A percentile compares a stretch with the other conserved stretches of the same genome.
phyloP scores from a whole-genome alignment of 2,113 vertebrate genomes.

The Geothlypis trichas region DNA sequence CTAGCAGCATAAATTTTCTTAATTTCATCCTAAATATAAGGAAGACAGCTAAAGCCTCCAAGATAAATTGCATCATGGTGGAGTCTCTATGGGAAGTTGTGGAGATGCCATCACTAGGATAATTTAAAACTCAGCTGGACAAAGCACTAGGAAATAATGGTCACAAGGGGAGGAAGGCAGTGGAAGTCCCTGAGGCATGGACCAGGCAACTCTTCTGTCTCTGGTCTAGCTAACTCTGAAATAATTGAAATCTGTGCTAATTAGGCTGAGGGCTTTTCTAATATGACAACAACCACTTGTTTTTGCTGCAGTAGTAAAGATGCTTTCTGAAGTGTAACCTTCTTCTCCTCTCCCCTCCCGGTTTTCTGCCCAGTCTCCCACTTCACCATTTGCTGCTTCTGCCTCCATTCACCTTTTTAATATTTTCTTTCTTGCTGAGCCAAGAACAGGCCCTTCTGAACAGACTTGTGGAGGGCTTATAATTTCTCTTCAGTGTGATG shows the following conservation, averaged over 20 bases:
- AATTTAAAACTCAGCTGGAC: slow-evolving; percentile 46
- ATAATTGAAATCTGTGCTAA: neutral
- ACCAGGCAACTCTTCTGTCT: neutral
- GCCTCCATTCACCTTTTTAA: neutral
- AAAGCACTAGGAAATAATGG: slow-evolving; percentile 19
- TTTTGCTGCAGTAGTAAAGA: neutral
- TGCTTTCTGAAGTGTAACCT: neutral
- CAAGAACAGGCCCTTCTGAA: neutral
- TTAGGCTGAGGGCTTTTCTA: neutral
- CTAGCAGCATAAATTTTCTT: slow-evolving; percentile 55
- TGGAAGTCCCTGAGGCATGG: neutral
- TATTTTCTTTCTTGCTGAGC: neutral
- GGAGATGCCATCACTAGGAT: slow-evolving; percentile 17
- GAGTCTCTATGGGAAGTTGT: slow-evolving; percentile 20
- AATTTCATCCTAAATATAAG: slow-evolving; percentile 55
- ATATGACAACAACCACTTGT: neutral
- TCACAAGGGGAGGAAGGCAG: neutral
- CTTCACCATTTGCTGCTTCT: neutral
- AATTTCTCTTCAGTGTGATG: neutral
- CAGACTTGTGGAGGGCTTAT: neutral
- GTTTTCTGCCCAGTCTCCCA: neutral
- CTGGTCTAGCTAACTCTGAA: neutral
- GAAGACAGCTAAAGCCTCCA: neutral
- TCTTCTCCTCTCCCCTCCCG: neutral
- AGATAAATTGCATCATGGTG: slow-evolving; percentile 37